Conservation (phyloP, 2,797 vertebrate genomes). For the Hemibagrus guttatus region DNA sequence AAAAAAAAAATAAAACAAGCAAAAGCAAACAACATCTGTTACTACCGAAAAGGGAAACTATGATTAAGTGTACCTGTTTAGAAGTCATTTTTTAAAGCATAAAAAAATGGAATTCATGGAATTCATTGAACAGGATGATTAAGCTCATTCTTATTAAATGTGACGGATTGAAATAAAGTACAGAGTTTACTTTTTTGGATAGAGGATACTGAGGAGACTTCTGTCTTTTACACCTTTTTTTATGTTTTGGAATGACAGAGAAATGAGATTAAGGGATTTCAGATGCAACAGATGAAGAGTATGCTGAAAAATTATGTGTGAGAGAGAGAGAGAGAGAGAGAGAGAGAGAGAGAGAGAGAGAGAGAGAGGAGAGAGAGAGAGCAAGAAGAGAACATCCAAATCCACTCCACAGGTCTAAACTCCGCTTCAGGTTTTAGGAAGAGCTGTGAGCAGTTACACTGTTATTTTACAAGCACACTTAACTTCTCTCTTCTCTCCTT, state of each 20-base stretch:
- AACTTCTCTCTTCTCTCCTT: conserved; percentile 54
- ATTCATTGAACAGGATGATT: neutral
- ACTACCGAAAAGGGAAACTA: neutral
- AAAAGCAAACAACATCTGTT: neutral
- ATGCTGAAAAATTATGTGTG: neutral
- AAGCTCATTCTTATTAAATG: neutral
- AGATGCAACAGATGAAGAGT: neutral
- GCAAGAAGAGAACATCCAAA: neutral
- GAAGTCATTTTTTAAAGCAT: neutral
- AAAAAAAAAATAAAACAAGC: neutral
- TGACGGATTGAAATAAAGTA: neutral
- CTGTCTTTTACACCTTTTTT: neutral
- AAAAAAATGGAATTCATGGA: neutral
- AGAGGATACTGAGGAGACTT: neutral
- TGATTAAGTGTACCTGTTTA: neutral
- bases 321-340: neutral
- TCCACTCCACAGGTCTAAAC: conserved; percentile 29
- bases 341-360: neutral
- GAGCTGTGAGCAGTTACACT: conserved; percentile 58
- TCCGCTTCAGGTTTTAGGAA: conserved; percentile 67
- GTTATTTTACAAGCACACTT: conserved; percentile 68
- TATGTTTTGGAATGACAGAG: neutral
- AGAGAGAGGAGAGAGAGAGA: neutral
- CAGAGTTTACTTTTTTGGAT: neutral
- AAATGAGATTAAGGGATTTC: neutral